Conservation (phyloP, 92 coral and sea anemone species). For the Zoanthus sansibaricus region DNA sequence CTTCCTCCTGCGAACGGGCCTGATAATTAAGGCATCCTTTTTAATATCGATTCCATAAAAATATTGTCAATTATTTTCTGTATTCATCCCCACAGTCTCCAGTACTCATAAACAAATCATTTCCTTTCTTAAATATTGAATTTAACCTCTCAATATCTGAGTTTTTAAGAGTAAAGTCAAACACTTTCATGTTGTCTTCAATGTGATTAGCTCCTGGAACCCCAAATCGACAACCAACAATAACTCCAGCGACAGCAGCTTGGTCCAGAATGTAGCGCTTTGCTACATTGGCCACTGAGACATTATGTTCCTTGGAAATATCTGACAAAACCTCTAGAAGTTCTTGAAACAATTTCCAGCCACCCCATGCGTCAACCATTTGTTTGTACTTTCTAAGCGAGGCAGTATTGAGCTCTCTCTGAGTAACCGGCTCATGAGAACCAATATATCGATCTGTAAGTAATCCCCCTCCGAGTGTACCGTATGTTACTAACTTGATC, state of each 20-base stretch:
- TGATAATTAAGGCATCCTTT: too few species aligned
- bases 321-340: slow-evolving; percentile 65
- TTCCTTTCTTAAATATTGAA: slow-evolving; percentile 64
- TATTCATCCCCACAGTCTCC: slow-evolving; percentile 96
- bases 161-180: slow-evolving; percentile 57
- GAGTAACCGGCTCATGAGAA: slow-evolving; percentile 60
- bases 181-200: slow-evolving; percentile 65
- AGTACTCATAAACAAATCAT: slow-evolving; percentile 76
- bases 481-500: slow-evolving; percentile 78
- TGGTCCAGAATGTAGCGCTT: slow-evolving; percentile 79
- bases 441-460: slow-evolving; percentile 74
- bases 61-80: slow-evolving; percentile 24
- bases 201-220: slow-evolving; percentile 79
- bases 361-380: slow-evolving; percentile 92
- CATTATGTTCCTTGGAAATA: slow-evolving; percentile 70
- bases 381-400: slow-evolving; percentile 87
- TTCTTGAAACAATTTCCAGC: slow-evolving; percentile 83
- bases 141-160: slow-evolving; percentile 69
- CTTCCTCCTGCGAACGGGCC: too few species aligned
- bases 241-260: slow-evolving; percentile 81
- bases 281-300: slow-evolving; percentile 87
- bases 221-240: slow-evolving; percentile 85
- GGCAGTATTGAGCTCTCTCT: slow-evolving; percentile 71
- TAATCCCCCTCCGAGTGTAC: slow-evolving; percentile 83
- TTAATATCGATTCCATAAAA: too few species aligned